Conservation (phyloP, 2,888 invertebrate genomes). For the Cerastis leucographa region DNA sequence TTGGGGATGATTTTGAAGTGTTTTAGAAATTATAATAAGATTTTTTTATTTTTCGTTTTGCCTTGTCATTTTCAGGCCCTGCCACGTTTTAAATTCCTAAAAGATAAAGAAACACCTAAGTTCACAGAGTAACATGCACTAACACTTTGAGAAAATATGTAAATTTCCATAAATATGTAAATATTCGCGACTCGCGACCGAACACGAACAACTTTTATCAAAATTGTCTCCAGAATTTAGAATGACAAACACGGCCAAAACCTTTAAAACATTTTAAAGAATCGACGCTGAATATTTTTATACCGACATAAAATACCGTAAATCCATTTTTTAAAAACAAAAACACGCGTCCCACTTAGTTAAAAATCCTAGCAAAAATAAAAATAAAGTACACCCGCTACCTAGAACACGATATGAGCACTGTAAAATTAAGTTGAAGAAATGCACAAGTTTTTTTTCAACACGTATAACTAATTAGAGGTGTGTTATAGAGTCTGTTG, state of each 20-base stretch:
- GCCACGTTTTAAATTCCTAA: constrained; percentile 5
- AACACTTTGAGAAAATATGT: constrained; percentile 57
- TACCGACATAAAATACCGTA: not conserved
- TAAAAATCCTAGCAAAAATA: constrained; percentile 11
- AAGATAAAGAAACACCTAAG: constrained; percentile 14
- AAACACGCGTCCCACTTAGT: constrained; percentile 37
- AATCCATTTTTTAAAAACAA: constrained; percentile 24
- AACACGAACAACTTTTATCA: constrained; percentile 39
- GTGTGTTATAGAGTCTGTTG: constrained; percentile 69
- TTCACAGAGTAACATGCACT: constrained; percentile 51
- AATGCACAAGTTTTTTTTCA: constrained; percentile 67
- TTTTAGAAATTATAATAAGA: not conserved
- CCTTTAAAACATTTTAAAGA: not conserved
- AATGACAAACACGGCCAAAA: not conserved
- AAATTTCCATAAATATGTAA: constrained; percentile 67
- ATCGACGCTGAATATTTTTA: not conserved
- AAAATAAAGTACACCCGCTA: constrained; percentile 10
- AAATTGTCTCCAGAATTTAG: constrained; percentile 35
- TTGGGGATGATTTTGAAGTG: not conserved
- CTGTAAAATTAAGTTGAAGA: constrained; percentile 57
- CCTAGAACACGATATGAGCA: constrained; percentile 49
- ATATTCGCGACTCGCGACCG: constrained; percentile 46
- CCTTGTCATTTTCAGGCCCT: not conserved
- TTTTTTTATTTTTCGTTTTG: not conserved
- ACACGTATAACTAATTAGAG: constrained; percentile 74